Base-by-base conservation (phyloP, 2,113 vertebrate genomes). In the Falco punctatus region DNA sequence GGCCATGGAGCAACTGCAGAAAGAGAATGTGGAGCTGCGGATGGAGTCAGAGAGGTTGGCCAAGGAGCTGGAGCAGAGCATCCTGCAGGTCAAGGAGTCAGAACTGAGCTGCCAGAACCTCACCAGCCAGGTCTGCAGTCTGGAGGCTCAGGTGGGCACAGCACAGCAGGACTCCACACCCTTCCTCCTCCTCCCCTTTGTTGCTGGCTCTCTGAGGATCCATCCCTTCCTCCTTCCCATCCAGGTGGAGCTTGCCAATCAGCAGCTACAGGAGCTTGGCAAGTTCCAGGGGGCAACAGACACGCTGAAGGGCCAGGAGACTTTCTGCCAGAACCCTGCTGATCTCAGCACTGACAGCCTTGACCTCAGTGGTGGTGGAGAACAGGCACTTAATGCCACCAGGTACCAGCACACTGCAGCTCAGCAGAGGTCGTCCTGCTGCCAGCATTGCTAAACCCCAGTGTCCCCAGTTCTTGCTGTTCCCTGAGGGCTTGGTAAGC, bases 291-390 rank as follows among this genome's bases (percentile, higher is more conserved):
- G 78, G 61, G 73, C 94, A 5, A 83, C 92, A 6, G 95, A 98
- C 2, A n/a, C 94, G 6, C 81, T 91, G 52, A 96, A 98, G 94
- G 89, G 90, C 74, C 89, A 79, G 15, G 98, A 98, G 19, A 72
- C 85, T 3, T 97, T 96, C 44, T 62, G 23, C 3, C 96, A 97
- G 49, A 96, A 96, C 44, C 94, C 94, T 5, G 81, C 97, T 0
- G 97, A 98, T 21, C 86, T 98, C 94, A 99, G 99, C 94, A 93
- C 93, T 0, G 99, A 99, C 97, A 99, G 99, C 92, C 97, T 99
- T 62, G 99, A 99, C 42, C 86, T 98, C 73, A 98, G 98, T 92
- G 95, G 98, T 0, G 98, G 99, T 1, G 99, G 99, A 27, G 97
- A 97, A 5, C 86, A 91, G 27, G 96, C 96, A 0, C 96, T 99